phyloP scores from a whole-genome alignment of 2,113 vertebrate genomes.

The Colaptes auratus region DNA sequence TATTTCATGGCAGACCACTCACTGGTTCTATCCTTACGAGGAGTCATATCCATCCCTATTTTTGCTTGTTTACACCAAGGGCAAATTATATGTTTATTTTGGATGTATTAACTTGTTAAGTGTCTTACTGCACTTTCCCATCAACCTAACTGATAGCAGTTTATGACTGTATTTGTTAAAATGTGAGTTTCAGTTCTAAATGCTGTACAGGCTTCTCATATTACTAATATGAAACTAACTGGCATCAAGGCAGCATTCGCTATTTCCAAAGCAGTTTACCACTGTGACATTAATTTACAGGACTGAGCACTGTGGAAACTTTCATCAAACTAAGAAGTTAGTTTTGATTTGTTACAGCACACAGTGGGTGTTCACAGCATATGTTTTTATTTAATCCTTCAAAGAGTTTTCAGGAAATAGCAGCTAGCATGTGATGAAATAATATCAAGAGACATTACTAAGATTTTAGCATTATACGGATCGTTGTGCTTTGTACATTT shows the following conservation, averaged over 20 bases:
- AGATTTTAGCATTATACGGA: conserved; percentile 27
- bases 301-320: conserved; percentile 47
- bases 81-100: conserved; percentile 55
- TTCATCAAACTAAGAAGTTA: conserved; percentile 43
- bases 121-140: conserved; percentile 52
- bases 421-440: conserved; percentile 59
- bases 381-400: conserved; percentile 66
- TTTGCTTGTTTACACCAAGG: conserved; percentile 46
- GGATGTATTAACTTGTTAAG: conserved; percentile 8
- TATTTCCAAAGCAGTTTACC: conserved; percentile 50
- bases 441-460: conserved; percentile 44
- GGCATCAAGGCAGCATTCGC: conserved; percentile 1
- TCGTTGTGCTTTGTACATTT: conserved; percentile 20
- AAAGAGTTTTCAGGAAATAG: conserved; percentile 54
- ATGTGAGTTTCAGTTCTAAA: conserved; percentile 12
- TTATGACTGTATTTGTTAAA: conserved; percentile 40
- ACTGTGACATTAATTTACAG: conserved; percentile 30
- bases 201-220: conserved; percentile 36
- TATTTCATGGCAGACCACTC: not conserved
- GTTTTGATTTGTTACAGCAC: conserved; percentile 55
- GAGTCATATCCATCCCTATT: not conserved
- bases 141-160: conserved; percentile 33
- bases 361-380: conserved; percentile 43
- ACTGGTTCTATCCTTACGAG: not conserved
- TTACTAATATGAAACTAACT: conserved; percentile 45